Base-by-base conservation (phyloP, 2,888 invertebrate species). In the Campoplex capitator region DNA sequence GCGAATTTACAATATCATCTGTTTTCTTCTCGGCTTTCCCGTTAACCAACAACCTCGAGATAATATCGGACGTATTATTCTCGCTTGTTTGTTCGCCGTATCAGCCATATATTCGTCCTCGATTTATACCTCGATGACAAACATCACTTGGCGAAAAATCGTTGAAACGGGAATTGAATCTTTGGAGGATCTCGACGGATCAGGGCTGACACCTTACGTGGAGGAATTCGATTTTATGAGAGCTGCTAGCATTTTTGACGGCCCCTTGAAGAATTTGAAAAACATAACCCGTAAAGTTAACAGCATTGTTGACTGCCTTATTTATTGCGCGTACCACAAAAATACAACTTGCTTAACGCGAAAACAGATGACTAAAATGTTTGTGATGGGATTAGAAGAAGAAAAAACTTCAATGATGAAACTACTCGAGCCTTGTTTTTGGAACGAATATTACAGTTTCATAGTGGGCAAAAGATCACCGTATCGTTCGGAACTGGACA, bases 71-170 rank as follows among this genome's bases (percentile, higher is more conserved):
- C 82, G 23, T 23, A 23, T 87, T 9, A n/a, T 89, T 1, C 84
- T 87, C n/a, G 58, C 73, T 8, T 73, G 80, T 54, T 51, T 90
- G 8, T 68, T 88, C 6, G 32, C 84, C 2, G 42, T 89, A 0
- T 88, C 88, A 7, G 58, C 75, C 9, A 45, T 42, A 6, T 62
- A 75, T 28, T 58, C 75, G 35, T 75, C 45, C 42, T 42, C 73
- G n/a, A 87, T 89, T 71, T 89, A 88, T 56, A 81, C 75, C 13
- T 68, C 85, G n/a, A 75, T 90, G 16, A 88, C 88, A 2, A 28
- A 84, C 23, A 35, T 86, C 16, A 85, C 76, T 23, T 58, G 86
- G n/a, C 48, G 67, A 32, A 51, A 18, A 2, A 35, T 67, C 2
- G 54, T 6, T 8, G 81, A 79, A 54, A 70, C 48, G 42, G 71